Evolutionary conservation across 2,113 vertebrate genomes (phyloP), one percentile per base, ranked within the genome.

Genomic region (Lagenorhynchus albirostris): DNA sequence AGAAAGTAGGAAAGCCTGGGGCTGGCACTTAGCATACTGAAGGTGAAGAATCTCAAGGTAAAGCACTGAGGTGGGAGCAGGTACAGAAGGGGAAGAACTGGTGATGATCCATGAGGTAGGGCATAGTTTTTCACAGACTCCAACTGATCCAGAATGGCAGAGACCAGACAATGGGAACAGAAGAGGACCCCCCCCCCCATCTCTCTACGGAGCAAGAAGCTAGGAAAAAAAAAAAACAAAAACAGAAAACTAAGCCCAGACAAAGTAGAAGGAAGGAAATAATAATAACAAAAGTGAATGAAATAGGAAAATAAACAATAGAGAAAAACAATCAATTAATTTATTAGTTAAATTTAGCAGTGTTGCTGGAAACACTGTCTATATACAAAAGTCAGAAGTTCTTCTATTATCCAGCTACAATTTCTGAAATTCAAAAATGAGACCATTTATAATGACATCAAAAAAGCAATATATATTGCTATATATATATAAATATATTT

Each of bases 281-380:
- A 21, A 26, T 63, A 53, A 92, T 29, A 71, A 44, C 21, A 73
- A 70, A 55, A 77, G 60, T 47, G n/a, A 88, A 68, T 67, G 86
- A 96, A 89, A 38, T 38, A 53, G 21, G 36, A 79, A 95, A 89
- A 73, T 11, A 89, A 76, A 77, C 8, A 81, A 36, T 18, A 82
- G 44, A 76, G 81, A 68, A 96, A 94, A 79, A 53, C 71, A 79
- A 38, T 67, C 50, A 21, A 60, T 50, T 84, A 53, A 65, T 68
- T 67, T 36, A 80, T 63, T 85, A 31, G 38, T 85, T 89, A 88
- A 80, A 91, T 92, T 89, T 80, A 63, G 25, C 84, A 89, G 36
- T 23, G 38, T 55, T 38, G 20, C 21, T 70, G 18, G 31, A 74
- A 60, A 60, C n/a, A 55, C 3, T 62, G 21, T 80, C 29, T 63